phyloP scores from a whole-genome alignment of 2,797 vertebrate species.

The Melanotaenia trifasciata region DNA sequence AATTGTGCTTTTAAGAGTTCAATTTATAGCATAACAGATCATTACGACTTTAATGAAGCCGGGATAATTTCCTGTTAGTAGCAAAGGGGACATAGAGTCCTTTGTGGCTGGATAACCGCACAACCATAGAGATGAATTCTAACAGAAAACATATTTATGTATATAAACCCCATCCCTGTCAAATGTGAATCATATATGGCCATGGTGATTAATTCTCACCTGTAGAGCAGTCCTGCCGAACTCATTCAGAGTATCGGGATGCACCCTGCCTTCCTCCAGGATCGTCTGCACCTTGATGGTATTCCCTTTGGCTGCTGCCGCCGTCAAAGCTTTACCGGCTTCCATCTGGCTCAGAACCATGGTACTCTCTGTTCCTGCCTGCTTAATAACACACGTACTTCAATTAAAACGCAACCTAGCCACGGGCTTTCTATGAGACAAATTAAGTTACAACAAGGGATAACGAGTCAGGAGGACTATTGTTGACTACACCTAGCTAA shows the following conservation, averaged over 20 bases:
- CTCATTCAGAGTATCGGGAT: conserved; percentile 87
- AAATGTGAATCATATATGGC: background rate
- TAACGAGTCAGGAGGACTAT: background rate
- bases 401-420: background rate
- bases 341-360: conserved; percentile 88
- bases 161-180: background rate
- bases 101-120: background rate
- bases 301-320: conserved; percentile 88
- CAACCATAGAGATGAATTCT: too few relatives aligned
- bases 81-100: background rate
- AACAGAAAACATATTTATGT: too few relatives aligned
- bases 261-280: conserved; percentile 86
- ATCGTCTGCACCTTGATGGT: conserved; percentile 85
- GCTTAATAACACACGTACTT: conserved; percentile 11
- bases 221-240: conserved; percentile 91
- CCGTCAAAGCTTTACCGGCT: conserved; percentile 86
- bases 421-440: background rate
- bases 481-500: conserved; percentile 47
- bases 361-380: conserved; percentile 36
- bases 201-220: conserved; percentile 72
- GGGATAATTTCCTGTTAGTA: background rate
- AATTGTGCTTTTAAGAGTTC: background rate
- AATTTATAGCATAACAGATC: background rate
- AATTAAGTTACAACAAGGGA: background rate
- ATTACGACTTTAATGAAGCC: background rate